phyloP scores from a whole-genome alignment of 2,113 vertebrate species.

The Meles meles region DNA sequence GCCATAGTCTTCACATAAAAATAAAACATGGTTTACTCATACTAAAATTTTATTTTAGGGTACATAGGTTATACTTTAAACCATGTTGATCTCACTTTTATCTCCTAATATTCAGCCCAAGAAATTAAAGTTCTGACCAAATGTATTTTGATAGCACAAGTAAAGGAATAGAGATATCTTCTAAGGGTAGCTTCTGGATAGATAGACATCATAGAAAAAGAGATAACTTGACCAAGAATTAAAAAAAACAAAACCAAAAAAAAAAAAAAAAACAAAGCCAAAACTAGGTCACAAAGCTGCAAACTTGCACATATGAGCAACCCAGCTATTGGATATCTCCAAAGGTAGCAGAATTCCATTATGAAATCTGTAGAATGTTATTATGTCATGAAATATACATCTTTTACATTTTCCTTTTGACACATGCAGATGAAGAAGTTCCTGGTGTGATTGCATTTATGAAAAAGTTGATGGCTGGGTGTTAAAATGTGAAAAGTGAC shows the following conservation, averaged over 20 bases:
- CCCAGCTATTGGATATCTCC: background rate
- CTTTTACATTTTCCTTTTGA: conserved; percentile 68
- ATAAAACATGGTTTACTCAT: background rate
- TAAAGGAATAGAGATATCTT: background rate
- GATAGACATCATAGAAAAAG: background rate
- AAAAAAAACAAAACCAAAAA: background rate
- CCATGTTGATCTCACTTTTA: background rate
- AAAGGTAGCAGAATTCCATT: conserved; percentile 51
- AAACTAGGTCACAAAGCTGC: background rate
- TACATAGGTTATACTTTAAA: background rate
- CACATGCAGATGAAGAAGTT: conserved; percentile 68
- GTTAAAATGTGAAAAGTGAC: conserved; percentile 70
- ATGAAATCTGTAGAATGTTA: conserved; percentile 61
- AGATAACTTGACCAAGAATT: background rate
- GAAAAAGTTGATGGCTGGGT: conserved; percentile 56
- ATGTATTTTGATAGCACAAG: background rate
- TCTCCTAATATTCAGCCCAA: background rate
- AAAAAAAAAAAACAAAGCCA: background rate
- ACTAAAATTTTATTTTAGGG: background rate
- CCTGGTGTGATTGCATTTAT: conserved; percentile 65
- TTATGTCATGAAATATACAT: conserved; percentile 61
- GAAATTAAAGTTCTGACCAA: background rate
- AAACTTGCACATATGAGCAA: background rate
- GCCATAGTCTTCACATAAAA: background rate
- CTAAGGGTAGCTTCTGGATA: background rate